Evolutionary conservation across 1,140 invertebrate genomes (phyloP).

Genomic region (Chlorops oryzae): DNA sequence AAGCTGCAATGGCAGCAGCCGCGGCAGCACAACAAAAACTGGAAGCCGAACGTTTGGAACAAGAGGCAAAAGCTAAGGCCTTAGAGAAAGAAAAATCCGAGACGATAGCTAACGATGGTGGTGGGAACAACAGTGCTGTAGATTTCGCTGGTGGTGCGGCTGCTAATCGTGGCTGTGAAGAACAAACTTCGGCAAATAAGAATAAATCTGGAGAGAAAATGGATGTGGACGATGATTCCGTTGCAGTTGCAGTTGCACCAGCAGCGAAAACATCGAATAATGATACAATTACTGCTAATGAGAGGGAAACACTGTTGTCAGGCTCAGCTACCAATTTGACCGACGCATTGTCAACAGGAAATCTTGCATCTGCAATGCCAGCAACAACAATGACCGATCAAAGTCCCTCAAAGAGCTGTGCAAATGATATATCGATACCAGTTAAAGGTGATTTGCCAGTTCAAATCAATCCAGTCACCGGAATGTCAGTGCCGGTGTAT

Average conservation of each 20-base stretch:
- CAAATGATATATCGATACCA: too few relatives aligned
- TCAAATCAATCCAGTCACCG: too few relatives aligned
- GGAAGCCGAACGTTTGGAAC: conserved; percentile 29
- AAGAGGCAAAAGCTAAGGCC: conserved; percentile 23
- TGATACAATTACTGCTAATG: too few relatives aligned
- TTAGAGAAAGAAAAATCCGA: not conserved
- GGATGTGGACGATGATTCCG: conserved; percentile 13
- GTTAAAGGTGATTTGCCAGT: too few relatives aligned
- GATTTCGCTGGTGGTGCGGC: not conserved
- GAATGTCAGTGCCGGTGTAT: too few relatives aligned
- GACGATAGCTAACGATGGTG: not conserved
- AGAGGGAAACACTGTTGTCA: too few relatives aligned
- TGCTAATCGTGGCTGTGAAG: not conserved
- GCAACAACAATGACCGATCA: too few relatives aligned
- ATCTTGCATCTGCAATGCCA: too few relatives aligned
- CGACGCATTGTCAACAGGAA: too few relatives aligned
- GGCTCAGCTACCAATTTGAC: too few relatives aligned
- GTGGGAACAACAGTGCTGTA: not conserved
- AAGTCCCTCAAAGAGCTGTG: conserved; percentile 25
- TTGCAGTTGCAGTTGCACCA: too few relatives aligned
- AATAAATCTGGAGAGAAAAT: conserved; percentile 11
- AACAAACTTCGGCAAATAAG: not conserved
- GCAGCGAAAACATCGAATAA: too few relatives aligned
- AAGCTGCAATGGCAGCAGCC: conserved; percentile 38
- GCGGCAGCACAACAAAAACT: conserved; percentile 33